Conservation (phyloP, 2,888 invertebrate species). For the Tetrapedia diversipes region DNA sequence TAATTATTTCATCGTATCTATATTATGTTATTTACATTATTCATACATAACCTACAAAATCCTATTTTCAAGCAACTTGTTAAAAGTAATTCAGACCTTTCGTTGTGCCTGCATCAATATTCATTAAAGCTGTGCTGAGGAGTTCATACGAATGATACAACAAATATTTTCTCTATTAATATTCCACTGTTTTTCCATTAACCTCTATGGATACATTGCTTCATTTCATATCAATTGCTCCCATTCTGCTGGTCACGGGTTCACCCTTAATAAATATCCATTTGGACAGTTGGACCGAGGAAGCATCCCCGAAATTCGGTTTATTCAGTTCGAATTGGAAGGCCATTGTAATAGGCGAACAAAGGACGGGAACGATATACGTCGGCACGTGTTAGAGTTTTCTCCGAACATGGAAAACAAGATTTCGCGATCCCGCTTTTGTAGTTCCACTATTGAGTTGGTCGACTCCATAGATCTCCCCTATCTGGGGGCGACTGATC, state of each 20-base stretch:
- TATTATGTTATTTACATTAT: no score
- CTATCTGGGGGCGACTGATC: slow-evolving; percentile 31
- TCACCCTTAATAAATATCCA: slow-evolving; percentile 26
- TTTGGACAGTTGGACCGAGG: slow-evolving; percentile 15
- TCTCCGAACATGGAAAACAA: slow-evolving; percentile 62
- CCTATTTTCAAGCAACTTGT: no score
- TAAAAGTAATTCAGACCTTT: no score
- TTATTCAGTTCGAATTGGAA: slow-evolving; percentile 38
- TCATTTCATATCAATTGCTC: neutral
- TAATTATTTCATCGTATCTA: no score
- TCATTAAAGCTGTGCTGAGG: no score
- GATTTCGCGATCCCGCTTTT: slow-evolving; percentile 52
- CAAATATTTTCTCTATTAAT: neutral
- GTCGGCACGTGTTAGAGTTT: slow-evolving; percentile 62
- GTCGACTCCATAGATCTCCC: slow-evolving; percentile 14
- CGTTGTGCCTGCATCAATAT: no score
- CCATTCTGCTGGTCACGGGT: slow-evolving; percentile 5
- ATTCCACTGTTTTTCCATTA: slow-evolving; percentile 10
- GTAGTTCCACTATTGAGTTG: slow-evolving; percentile 39
- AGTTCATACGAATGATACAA: no score
- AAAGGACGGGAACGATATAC: slow-evolving; percentile 50
- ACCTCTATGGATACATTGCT: neutral
- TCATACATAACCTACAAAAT: no score
- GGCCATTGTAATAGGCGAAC: slow-evolving; percentile 35
- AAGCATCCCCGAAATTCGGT: slow-evolving; percentile 38